These are phyloP conservation scores for Drosophila pseudoobscura DNA, from an alignment of 1,140 invertebrate species.

Conservation along the genomic window DNA sequence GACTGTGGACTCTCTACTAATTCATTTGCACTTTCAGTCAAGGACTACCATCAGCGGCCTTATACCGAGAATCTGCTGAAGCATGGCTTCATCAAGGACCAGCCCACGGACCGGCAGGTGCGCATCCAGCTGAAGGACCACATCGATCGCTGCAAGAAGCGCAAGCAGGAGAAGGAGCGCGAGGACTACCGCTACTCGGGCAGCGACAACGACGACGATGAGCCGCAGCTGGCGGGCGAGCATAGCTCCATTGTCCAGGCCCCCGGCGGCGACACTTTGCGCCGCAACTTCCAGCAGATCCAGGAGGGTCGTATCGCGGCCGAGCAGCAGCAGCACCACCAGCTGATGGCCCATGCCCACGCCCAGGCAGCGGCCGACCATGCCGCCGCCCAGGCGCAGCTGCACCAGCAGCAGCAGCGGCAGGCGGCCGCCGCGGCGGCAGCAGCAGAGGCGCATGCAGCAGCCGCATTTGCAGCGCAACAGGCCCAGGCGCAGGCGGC, in stretches of 20 bases:
- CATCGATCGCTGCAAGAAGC: slow-evolving; percentile 98
- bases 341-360: slow-evolving; percentile 70
- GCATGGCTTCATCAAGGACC: slow-evolving; percentile 98
- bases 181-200: slow-evolving; percentile 94
- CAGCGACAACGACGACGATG: slow-evolving; percentile 95
- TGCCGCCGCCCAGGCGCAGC: slow-evolving; percentile 79
- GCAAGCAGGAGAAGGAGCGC: slow-evolving; percentile 94
- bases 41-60: slow-evolving; percentile 98
- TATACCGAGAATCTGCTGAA: slow-evolving; percentile 99
- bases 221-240: slow-evolving; percentile 92
- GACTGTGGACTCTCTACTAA: background rate
- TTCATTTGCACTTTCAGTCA: slow-evolving; percentile 86
- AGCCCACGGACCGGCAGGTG: slow-evolving; percentile 98
- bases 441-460: slow-evolving; percentile 76
- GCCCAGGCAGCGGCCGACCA: slow-evolving; percentile 83
- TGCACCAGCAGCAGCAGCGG: slow-evolving; percentile 83
- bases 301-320: slow-evolving; percentile 91
- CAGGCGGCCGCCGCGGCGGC: slow-evolving; percentile 67
- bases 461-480: slow-evolving; percentile 77
- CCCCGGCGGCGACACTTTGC: slow-evolving; percentile 94
- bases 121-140: slow-evolving; percentile 99
- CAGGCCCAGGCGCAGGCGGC: slow-evolving; percentile 63
- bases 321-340: slow-evolving; percentile 80
- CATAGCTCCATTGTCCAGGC: slow-evolving; percentile 95
- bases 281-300: slow-evolving; percentile 98